A percentile compares a stretch with the other conserved stretches of the same genome.
phyloP scores from a whole-genome alignment of 2,113 vertebrate species.

The Lophura nycthemera region DNA sequence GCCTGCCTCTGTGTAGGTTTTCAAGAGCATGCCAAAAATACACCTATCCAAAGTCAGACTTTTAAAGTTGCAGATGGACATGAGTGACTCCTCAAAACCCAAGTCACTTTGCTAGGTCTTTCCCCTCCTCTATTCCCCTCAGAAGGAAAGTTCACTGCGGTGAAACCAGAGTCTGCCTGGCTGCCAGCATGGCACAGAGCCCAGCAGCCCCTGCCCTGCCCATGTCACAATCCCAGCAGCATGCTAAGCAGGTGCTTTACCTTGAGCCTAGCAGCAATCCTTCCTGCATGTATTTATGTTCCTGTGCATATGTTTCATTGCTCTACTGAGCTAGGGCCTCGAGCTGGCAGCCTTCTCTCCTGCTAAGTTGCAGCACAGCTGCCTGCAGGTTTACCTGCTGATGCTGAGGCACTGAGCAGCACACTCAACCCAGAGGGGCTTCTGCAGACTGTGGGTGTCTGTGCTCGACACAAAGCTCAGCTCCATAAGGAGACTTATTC shows the following conservation, averaged over 20 bases:
- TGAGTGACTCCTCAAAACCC: not conserved
- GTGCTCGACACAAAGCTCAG: rapidly evolving
- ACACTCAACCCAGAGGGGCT: not conserved
- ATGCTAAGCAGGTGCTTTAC: not conserved
- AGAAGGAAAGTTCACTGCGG: not conserved
- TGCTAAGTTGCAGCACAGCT: not conserved
- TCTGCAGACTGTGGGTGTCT: not conserved
- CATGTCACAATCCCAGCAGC: not conserved
- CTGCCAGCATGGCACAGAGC: not conserved
- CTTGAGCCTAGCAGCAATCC: not conserved
- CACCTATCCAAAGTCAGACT: not conserved
- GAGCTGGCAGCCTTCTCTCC: not conserved
- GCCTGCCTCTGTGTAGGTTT: not conserved
- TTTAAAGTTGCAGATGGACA: not conserved
- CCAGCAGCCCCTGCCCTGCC: not conserved
- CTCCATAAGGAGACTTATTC: not conserved
- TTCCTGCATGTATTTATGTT: not conserved
- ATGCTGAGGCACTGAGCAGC: rapidly evolving
- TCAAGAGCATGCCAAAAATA: not conserved
- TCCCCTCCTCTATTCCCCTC: too few relatives aligned
- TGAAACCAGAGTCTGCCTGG: not conserved
- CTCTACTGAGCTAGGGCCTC: not conserved
- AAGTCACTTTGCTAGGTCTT: not conserved
- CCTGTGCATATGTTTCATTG: not conserved
- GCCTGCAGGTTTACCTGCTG: not conserved